Evolutionary conservation across 1,140 invertebrate genomes (phyloP), one percentile per base, ranked within the genome.

Genomic region (Anastrepha obliqua): DNA sequence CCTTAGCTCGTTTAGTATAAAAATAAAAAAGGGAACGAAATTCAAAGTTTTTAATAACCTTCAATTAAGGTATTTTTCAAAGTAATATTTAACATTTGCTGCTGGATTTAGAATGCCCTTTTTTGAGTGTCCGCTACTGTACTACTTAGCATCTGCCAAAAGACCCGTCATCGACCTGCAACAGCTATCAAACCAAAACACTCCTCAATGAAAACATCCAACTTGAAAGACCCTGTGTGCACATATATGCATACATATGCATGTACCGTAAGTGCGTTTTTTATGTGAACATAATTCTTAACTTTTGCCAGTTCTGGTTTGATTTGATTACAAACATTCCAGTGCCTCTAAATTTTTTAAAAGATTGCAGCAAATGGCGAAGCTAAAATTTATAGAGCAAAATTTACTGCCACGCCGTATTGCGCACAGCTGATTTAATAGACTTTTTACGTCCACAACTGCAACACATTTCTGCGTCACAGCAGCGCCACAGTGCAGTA

Each of bases 241-340:
- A 74, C 39, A 47, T 11, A 47, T 0, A 47, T 15, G 29, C 44
- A 74, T n/a, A n/a, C n/a, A 0, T 47, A 51, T 74, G 9, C 9
- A 4, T 1, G 2, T 47, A 13, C 29, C 29, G 8, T 47, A 17
- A 2, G 42, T 74, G 44, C 44, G n/a, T 74, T 47, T 74, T 74
- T 74, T 74, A 74, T 74, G 44, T 74, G 20, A 70, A 44, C 39
- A 70, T 70, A 70, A 44, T 70, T 70, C 47, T 74, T 47, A 51
- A 74, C 42, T 74, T 74, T 42, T 42, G 47, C 13, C 70, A 51
- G 70, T 47, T 47, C 47, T 47, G 44, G 70, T 74, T 47, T 44
- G 29, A 29, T 29, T 29, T 29, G 29, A 29, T 29, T n/a, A 74
- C 44, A 74, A 15, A 44, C 70, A 74, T 47, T 74, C 70, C 15